Evolutionary conservation across 2,113 vertebrate genomes (phyloP).

Genomic region (Varanus komodoensis): DNA sequence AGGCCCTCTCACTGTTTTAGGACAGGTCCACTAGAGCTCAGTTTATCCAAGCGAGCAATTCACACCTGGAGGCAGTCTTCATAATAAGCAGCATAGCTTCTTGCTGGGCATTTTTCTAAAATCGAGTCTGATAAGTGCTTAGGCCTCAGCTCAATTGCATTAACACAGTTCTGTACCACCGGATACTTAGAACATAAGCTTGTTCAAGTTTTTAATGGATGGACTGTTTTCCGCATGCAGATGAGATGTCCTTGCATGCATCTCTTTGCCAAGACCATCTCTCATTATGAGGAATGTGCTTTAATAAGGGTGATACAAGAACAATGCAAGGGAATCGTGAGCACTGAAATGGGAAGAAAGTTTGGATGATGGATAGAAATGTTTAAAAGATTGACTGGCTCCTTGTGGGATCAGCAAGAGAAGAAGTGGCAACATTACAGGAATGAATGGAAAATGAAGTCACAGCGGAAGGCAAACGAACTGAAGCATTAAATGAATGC

Average conservation of each 20-base stretch:
- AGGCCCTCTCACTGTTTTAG: neutral
- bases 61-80: neutral
- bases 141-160: neutral
- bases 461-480: conserved; percentile 47
- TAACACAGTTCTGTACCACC: neutral
- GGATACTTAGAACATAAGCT: neutral
- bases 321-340: neutral
- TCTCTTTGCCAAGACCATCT: neutral
- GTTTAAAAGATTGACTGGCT: conserved; percentile 32
- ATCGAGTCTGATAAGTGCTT: neutral
- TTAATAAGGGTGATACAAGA: neutral
- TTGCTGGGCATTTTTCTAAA: neutral
- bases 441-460: conserved; percentile 41
- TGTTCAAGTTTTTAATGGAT: conserved; percentile 13
- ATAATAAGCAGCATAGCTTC: neutral
- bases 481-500: conserved; percentile 60
- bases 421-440: conserved; percentile 23
- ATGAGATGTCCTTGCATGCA: neutral
- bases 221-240: neutral
- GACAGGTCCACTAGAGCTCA: no score
- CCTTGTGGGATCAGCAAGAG: conserved; percentile 33
- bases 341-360: conserved; percentile 15
- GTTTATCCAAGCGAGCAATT: neutral
- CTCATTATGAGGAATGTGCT: conserved; percentile 10
- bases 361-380: conserved; percentile 44